Percentiles rank a stretch among this genome's conserved stretches.
phyloP scores from a whole-genome alignment of 1,140 invertebrate genomes.

The Cherax quadricarinatus region DNA sequence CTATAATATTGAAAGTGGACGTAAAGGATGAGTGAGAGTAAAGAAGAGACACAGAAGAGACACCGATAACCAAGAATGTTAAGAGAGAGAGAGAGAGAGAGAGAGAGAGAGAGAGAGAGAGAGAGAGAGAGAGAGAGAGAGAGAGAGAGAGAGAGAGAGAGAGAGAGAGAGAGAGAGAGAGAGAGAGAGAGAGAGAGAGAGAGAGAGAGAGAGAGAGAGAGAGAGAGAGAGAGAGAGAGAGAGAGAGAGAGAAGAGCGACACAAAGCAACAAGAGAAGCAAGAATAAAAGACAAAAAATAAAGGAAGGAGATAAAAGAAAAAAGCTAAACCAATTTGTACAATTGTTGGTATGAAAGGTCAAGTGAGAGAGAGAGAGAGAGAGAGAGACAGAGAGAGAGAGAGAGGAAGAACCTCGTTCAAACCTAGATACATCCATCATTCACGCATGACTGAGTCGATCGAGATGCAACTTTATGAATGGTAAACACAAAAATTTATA shows the following conservation, averaged over 20 bases:
- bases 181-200: background rate
- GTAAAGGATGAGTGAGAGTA: too few species aligned
- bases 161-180: background rate
- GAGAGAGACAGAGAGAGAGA: background rate
- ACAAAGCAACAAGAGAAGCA: background rate
- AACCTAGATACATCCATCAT: too few species aligned
- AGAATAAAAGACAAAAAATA: background rate
- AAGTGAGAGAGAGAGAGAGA: too few species aligned
- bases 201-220: background rate
- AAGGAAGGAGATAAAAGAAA: too few species aligned
- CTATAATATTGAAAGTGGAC: too few species aligned
- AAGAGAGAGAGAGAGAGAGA: background rate
- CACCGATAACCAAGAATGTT: background rate
- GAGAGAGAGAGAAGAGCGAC: background rate
- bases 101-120: constrained; percentile 4
- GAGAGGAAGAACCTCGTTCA: background rate
- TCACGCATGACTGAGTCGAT: too few species aligned
- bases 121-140: background rate
- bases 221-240: background rate
- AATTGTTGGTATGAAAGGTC: too few species aligned
- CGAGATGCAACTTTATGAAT: too few species aligned
- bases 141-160: background rate
- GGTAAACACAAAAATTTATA: too few species aligned
- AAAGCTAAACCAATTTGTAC: too few species aligned
- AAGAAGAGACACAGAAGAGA: background rate